phyloP scores from a whole-genome alignment of 2,113 vertebrate genomes.

The Poeciliopsis prolifica region DNA sequence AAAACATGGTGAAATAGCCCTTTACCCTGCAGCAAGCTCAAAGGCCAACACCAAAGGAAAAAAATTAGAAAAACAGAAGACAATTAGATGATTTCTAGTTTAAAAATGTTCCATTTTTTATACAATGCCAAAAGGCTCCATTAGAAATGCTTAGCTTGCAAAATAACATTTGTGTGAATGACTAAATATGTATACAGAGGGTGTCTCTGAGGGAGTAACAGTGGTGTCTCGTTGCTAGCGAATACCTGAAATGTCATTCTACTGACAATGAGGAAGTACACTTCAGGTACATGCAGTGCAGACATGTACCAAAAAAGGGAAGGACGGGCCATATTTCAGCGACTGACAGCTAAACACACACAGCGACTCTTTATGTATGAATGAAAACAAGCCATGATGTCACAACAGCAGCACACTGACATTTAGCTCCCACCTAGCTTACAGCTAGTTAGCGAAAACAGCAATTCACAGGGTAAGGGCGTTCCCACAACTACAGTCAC shows the following conservation, averaged over 20 bases:
- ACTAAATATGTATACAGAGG: neutral
- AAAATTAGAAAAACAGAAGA: neutral
- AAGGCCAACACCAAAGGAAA: neutral
- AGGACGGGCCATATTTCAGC: neutral
- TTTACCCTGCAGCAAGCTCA: neutral
- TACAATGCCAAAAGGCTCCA: neutral
- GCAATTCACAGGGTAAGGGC: slow-evolving; percentile 18
- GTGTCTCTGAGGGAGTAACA: neutral
- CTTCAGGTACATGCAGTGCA: neutral
- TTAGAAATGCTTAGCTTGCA: neutral
- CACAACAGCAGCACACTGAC: slow-evolving; percentile 75
- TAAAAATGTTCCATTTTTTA: neutral
- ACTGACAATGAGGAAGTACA: neutral
- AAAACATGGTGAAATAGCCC: neutral
- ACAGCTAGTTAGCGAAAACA: slow-evolving; percentile 50
- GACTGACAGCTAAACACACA: neutral
- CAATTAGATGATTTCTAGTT: neutral
- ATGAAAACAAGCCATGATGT: slow-evolving; percentile 70
- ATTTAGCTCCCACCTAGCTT: slow-evolving; percentile 68
- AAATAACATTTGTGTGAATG: neutral
- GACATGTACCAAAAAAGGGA: neutral
- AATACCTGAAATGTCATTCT: neutral
- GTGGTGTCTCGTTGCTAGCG: neutral
- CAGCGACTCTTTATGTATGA: slow-evolving; percentile 13
- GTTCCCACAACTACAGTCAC: neutral